Conservation (phyloP, 2,113 vertebrate species). For the Propithecus coquereli region DNA sequence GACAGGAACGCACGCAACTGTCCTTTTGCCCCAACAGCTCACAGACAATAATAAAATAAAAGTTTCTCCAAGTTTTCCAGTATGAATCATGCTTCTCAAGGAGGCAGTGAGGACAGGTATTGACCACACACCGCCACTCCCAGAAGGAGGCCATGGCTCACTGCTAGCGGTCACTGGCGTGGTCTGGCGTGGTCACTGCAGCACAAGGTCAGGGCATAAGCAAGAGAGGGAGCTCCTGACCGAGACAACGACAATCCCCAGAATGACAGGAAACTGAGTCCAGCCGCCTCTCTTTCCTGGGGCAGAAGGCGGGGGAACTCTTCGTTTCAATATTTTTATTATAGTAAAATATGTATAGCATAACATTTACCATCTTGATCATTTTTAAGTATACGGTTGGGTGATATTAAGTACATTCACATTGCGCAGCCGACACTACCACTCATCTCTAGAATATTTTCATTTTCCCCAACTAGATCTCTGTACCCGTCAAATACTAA, state of each 20-base stretch:
- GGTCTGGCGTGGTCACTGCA: fast-evolving
- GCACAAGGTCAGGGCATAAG: not conserved
- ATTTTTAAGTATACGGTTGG: not conserved
- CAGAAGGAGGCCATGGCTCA: not conserved
- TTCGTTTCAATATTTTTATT: not conserved
- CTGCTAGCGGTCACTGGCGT: not conserved
- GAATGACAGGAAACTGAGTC: not conserved
- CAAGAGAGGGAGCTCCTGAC: not conserved
- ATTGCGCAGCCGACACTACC: fast-evolving
- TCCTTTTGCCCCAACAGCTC: not conserved
- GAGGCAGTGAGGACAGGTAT: not conserved
- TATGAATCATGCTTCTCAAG: not conserved
- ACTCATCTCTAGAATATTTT: not conserved
- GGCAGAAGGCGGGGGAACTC: not conserved
- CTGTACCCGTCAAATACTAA: not conserved
- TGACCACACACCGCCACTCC: fast-evolving
- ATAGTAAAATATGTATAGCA: not conserved
- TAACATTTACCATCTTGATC: not conserved
- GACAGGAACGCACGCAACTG: slow-evolving; percentile 20
- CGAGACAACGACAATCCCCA: not conserved
- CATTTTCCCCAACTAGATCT: not conserved
- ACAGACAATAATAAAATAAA: not conserved
- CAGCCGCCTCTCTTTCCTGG: not conserved
- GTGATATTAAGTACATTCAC: not conserved
- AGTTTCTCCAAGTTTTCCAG: not conserved